A percentile compares a stretch with the other conserved stretches of the same genome.
Evolutionary conservation across 1,140 invertebrate genomes (phyloP).

Genomic region (Odontomachus brunneus): DNA sequence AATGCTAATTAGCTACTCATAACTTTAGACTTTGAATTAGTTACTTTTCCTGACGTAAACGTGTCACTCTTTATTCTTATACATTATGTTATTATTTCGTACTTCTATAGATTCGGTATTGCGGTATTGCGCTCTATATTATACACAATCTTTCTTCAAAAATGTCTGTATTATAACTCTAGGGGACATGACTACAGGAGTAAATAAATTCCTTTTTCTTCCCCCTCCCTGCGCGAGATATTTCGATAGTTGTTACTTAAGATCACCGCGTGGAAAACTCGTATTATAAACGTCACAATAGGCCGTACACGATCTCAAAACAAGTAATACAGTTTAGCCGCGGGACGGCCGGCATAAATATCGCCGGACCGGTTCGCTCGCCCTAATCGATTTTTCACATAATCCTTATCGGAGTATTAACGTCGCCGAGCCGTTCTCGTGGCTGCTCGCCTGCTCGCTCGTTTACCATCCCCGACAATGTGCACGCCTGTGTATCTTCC

Average conservation of each 20-base stretch:
- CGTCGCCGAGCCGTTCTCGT: slow-evolving; percentile 33
- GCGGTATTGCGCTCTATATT: too few relatives aligned
- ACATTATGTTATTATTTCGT: too few relatives aligned
- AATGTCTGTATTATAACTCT: too few relatives aligned
- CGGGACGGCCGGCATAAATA: slow-evolving; percentile 41
- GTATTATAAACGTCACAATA: slow-evolving; percentile 33
- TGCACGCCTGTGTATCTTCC: slow-evolving; percentile 37
- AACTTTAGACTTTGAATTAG: too few relatives aligned
- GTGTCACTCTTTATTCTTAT: too few relatives aligned
- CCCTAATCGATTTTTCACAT: slow-evolving; percentile 70
- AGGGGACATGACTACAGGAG: too few relatives aligned
- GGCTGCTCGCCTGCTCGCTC: slow-evolving; percentile 1
- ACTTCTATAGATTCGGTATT: too few relatives aligned
- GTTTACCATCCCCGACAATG: slow-evolving; percentile 28
- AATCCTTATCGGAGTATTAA: slow-evolving; percentile 66
- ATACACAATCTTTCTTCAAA: too few relatives aligned
- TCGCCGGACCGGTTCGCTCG: slow-evolving; percentile 23
- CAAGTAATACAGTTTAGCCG: slow-evolving; percentile 35
- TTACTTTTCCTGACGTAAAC: too few relatives aligned
- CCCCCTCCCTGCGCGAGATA: too few relatives aligned
- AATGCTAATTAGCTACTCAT: too few relatives aligned
- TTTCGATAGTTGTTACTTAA: slow-evolving; percentile 2
- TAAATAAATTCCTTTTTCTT: neutral
- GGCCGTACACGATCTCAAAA: slow-evolving; percentile 4
- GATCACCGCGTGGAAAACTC: neutral